Conservation (phyloP, 2,113 vertebrate genomes). For the Phainopepla nitens region DNA sequence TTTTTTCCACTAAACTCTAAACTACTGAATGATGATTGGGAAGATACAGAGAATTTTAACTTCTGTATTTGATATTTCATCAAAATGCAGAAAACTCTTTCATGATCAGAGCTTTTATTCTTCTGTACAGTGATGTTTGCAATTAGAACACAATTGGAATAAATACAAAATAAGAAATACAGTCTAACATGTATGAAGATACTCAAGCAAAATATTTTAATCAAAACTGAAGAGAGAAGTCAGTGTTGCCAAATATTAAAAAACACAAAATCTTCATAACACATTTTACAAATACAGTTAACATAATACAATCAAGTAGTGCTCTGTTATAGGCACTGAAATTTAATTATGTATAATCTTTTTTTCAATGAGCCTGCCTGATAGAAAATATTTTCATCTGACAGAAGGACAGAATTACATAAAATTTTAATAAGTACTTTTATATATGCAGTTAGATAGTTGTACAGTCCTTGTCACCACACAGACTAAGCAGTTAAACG, state of each 20-base stretch:
- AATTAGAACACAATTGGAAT: neutral
- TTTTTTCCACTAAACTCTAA: neutral
- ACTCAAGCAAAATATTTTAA: neutral
- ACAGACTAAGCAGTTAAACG: neutral
- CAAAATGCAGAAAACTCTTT: conserved; percentile 10
- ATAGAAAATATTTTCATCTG: neutral
- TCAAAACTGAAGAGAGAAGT: neutral
- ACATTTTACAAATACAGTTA: neutral
- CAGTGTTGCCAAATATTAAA: neutral
- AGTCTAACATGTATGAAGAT: neutral
- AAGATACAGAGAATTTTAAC: conserved; percentile 39
- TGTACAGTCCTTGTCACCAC: neutral
- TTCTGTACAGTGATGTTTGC: neutral
- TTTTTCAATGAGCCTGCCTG: neutral
- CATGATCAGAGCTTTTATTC: neutral
- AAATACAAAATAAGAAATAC: neutral
- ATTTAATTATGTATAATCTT: neutral
- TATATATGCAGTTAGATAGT: neutral
- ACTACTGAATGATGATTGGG: neutral
- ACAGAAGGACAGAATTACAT: neutral
- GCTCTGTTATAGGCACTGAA: neutral
- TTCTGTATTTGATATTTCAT: conserved; percentile 35
- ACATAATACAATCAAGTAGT: neutral
- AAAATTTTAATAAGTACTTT: neutral
- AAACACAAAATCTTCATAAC: neutral